A percentile compares a stretch with the other conserved stretches of the same genome.
Conservation (phyloP, 2,888 invertebrate species). For the Netelia melanura region DNA sequence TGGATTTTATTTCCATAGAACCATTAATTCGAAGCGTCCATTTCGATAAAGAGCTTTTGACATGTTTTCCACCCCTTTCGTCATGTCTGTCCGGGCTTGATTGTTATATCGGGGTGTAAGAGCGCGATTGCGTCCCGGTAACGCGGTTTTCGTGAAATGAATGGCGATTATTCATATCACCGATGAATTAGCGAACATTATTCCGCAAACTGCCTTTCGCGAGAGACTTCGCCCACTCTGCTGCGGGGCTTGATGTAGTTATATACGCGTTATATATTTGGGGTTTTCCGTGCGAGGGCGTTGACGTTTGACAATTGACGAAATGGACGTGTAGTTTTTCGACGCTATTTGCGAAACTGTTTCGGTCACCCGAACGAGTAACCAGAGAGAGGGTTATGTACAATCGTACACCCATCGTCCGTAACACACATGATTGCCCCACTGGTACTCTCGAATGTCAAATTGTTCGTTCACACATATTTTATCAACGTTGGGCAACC, state of each 20-base stretch:
- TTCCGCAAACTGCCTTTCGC: background rate
- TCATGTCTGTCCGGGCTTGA: background rate
- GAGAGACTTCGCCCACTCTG: too few species aligned
- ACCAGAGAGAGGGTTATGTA: background rate
- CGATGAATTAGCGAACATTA: conserved; percentile 46
- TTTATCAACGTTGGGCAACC: conserved; percentile 12
- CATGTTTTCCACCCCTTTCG: background rate
- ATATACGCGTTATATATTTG: background rate
- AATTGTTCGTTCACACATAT: conserved; percentile 22
- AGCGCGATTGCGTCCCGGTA: background rate
- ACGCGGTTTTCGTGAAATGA: conserved; percentile 32
- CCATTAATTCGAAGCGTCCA: too few species aligned
- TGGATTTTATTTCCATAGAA: too few species aligned
- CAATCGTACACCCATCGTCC: background rate
- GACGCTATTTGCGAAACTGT: background rate
- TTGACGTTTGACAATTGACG: conserved; percentile 18
- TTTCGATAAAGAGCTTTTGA: background rate
- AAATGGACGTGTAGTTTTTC: conserved; percentile 47
- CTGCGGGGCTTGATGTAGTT: too few species aligned
- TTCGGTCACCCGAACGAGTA: conserved; percentile 3
- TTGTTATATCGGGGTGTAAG: background rate
- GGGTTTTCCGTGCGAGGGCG: background rate
- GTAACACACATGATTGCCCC: background rate
- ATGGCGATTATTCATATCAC: conserved; percentile 33
- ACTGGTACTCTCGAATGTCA: conserved; percentile 2